Base-by-base conservation (phyloP, 37 sponge, comb jelly and placozoan species). In the Hexactinellida sp. region DNA sequence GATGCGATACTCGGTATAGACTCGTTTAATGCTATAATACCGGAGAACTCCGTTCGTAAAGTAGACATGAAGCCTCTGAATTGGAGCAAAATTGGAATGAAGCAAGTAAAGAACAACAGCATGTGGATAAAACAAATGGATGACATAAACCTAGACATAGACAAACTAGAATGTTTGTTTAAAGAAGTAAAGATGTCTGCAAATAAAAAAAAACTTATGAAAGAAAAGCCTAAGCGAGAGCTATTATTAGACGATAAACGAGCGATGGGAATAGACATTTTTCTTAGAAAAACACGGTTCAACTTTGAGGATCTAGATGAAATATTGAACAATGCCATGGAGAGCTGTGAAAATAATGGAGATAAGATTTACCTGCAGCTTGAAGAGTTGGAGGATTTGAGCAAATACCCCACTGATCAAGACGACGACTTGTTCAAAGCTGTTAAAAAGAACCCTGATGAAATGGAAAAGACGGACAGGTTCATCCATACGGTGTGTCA, bases 401-500 rank as follows among this genome's bases (percentile, higher is more conserved):
- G 76, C 34, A 10, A 23, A 10, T 63, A 63, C 76, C 76, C 76
- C 30, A 63, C 76, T n/a, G 76, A 63, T 21, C 32, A 63, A 23
- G 76, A 63, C 13, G 13, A 63, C 76, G 76, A 63, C 34, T 23
- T 63, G 34, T 63, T 63, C 76, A 63, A 28, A 63, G 76, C 76
- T 3, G 76, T 63, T n/a, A 63, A 63, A n/a, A 23, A 25, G 21
- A 63, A 28, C 3, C 76, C 76, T 25, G 76, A 63, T 10, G 34
- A 63, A 25, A 63, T 63, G 76, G 76, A 32, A n/a, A 63, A 63
- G 34, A 23, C 76, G 34, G 76, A 63, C 34, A 23, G 34, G 30
- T 63, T 63, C 76, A 63, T 63, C 34, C 76, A 63, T 28, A 63
- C 76, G 5, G 76, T 63, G 5, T 63, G 76, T 63, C 76, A 63